These are phyloP conservation scores for Tipula unca DNA, from an alignment of 2,888 invertebrate genomes.

Conservation along the genomic window DNA sequence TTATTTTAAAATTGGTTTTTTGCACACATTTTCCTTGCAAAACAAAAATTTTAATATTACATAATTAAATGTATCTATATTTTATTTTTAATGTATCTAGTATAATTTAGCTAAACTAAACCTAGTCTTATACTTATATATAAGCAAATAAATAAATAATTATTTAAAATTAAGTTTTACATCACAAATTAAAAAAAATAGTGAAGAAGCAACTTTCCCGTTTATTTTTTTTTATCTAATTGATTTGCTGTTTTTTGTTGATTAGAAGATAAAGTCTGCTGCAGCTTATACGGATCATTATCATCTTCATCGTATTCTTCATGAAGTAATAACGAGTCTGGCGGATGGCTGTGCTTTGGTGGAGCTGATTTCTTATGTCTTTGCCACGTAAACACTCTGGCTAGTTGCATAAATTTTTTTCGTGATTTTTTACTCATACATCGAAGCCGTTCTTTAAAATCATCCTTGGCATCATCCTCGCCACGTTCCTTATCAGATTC, in stretches of 20 bases:
- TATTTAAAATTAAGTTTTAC: neutral
- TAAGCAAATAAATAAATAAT: neutral
- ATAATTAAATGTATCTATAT: no score
- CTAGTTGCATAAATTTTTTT: slow-evolving; percentile 72
- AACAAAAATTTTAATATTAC: neutral
- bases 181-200: neutral
- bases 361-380: slow-evolving; percentile 45
- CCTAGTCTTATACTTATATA: neutral
- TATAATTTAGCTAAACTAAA: slow-evolving; percentile 8
- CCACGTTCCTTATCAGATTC: slow-evolving; percentile 53
- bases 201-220: neutral
- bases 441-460: slow-evolving; percentile 66
- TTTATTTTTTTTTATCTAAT: neutral
- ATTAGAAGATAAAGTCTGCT: neutral
- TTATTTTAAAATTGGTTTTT: neutral
- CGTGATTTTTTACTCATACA: slow-evolving; percentile 79
- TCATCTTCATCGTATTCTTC: slow-evolving; percentile 40
- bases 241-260: neutral
- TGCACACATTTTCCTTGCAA: neutral
- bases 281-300: neutral
- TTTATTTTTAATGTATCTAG: neutral
- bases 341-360: slow-evolving; percentile 36
- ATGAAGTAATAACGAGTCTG: slow-evolving; percentile 50
- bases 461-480: slow-evolving; percentile 55
- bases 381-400: slow-evolving; percentile 64